Evolutionary conservation across 92 coral and sea anemone genomes (phyloP).

Genomic region (Epizoanthus rinbou): DNA sequence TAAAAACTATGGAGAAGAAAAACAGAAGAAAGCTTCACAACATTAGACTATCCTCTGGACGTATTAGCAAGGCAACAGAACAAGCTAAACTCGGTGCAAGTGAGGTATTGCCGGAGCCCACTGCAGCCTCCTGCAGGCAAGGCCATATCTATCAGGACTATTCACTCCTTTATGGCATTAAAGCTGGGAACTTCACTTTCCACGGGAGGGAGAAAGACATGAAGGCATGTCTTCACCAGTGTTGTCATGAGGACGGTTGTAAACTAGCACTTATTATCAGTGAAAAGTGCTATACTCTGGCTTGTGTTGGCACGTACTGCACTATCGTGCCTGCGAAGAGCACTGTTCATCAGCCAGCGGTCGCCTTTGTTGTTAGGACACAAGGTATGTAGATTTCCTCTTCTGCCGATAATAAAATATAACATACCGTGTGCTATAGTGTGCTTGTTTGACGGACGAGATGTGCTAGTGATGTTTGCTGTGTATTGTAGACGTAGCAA

Average conservation of each 20-base stretch:
- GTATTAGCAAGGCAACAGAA: neutral
- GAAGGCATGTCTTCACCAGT: conserved; percentile 55
- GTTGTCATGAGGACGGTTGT: conserved; percentile 65
- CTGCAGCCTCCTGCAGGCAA: conserved; percentile 43
- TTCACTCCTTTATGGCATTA: conserved; percentile 67
- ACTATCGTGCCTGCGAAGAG: conserved; percentile 70
- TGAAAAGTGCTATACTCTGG: conserved; percentile 65
- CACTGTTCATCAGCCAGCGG: conserved; percentile 49
- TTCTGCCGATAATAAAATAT: neutral
- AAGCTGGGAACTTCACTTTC: conserved; percentile 69
- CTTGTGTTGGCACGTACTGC: conserved; percentile 67
- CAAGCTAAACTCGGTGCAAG: neutral
- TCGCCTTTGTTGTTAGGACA: conserved; percentile 67
- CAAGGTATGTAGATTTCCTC: conserved; percentile 43
- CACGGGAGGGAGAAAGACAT: conserved; percentile 60
- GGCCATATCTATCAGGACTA: conserved; percentile 57
- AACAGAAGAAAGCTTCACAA: neutral
- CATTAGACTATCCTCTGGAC: neutral
- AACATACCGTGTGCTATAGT: no score
- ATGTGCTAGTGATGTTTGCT: no score
- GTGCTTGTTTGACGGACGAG: no score
- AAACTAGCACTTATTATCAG: conserved; percentile 64
- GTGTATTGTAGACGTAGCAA: no score
- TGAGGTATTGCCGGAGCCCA: neutral
- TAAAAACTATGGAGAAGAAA: no score